Percentiles rank a stretch among this genome's conserved stretches.
These are phyloP conservation scores for Botia almorhae DNA, from an alignment of 2,797 vertebrate species.

Conservation along the genomic window DNA sequence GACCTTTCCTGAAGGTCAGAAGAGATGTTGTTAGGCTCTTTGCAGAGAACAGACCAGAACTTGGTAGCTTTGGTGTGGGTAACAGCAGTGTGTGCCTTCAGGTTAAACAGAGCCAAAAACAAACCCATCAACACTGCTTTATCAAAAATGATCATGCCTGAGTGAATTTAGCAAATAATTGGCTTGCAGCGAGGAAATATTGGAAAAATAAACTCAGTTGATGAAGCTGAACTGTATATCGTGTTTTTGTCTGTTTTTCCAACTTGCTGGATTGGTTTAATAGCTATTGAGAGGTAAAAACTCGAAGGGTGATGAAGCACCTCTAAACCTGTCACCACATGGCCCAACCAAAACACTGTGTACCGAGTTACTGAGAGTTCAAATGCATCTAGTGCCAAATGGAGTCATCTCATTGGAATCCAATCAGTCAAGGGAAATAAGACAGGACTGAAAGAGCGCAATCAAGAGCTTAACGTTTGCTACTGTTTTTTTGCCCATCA, in stretches of 20 bases:
- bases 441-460: slow-evolving; percentile 35
- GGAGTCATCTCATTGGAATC: slow-evolving; percentile 61
- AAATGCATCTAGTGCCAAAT: slow-evolving; percentile 43
- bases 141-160: not conserved
- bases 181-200: not conserved
- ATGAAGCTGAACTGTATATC: slow-evolving; percentile 29
- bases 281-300: slow-evolving; percentile 43
- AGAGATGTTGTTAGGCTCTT: not conserved
- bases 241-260: not conserved
- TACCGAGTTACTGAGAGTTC: slow-evolving; percentile 48
- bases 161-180: not conserved
- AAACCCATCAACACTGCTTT: not conserved
- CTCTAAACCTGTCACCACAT: slow-evolving; percentile 61
- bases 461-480: slow-evolving; percentile 35
- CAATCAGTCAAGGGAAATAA: slow-evolving; percentile 50
- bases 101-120: slow-evolving; percentile 1
- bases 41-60: not conserved
- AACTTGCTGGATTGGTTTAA: slow-evolving; percentile 26
- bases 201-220: not conserved
- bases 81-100: not conserved
- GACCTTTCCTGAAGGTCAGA: slow-evolving; percentile 6
- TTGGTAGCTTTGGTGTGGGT: not conserved
- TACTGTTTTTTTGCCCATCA: slow-evolving; percentile 31
- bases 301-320: slow-evolving; percentile 49
- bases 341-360: slow-evolving; percentile 56